Evolutionary conservation across 2,113 vertebrate species (phyloP).

Genomic region (Sinocyclocheilus maitianheensis): DNA sequence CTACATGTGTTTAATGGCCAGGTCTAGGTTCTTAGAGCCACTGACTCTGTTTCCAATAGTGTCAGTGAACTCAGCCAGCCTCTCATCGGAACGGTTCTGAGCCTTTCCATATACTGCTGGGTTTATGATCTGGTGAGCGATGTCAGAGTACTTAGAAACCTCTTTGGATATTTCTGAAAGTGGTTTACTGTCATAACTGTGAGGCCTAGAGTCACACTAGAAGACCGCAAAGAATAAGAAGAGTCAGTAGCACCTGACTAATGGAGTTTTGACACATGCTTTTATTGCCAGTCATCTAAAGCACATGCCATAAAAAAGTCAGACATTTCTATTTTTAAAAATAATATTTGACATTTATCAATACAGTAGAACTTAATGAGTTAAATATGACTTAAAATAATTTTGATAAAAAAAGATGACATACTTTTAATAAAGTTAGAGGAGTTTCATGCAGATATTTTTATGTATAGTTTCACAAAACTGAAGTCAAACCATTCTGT

Average conservation of each 20-base stretch:
- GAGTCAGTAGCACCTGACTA: conserved; percentile 55
- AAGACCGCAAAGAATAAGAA: conserved; percentile 59
- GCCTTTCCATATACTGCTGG: conserved; percentile 85
- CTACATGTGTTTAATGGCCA: conserved; percentile 89
- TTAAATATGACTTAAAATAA: neutral
- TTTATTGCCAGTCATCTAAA: conserved; percentile 34
- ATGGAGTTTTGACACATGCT: conserved; percentile 60
- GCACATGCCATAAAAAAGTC: neutral
- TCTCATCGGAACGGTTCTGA: conserved; percentile 87
- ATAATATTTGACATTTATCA: too few relatives aligned
- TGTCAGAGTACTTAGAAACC: conserved; percentile 78
- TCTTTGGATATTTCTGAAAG: conserved; percentile 74
- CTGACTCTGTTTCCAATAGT: conserved; percentile 87
- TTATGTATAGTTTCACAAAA: too few relatives aligned
- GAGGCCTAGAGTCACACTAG: conserved; percentile 66
- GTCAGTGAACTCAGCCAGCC: conserved; percentile 84
- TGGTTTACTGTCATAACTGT: conserved; percentile 50
- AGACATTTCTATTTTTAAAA: too few relatives aligned
- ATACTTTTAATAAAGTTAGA: too few relatives aligned
- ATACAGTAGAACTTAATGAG: neutral
- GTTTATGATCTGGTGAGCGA: conserved; percentile 86
- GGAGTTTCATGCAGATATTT: too few relatives aligned
- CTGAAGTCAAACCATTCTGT: too few relatives aligned
- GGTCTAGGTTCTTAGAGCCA: conserved; percentile 84
- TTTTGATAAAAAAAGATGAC: neutral